Base-by-base conservation (phyloP, 2,113 vertebrate species). In the Gambusia affinis region DNA sequence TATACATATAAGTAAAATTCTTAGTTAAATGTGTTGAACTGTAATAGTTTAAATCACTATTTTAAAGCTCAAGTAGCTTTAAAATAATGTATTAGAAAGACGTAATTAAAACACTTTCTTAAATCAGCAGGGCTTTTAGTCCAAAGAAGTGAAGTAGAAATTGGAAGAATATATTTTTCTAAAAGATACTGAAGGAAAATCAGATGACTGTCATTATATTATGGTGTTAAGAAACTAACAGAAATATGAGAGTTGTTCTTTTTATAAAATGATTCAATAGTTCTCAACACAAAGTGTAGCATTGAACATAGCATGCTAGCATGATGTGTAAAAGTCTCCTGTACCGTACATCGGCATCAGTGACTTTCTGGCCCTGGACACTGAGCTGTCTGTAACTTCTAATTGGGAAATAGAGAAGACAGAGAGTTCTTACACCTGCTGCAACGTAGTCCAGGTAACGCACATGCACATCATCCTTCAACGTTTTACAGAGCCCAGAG, bases 341-440 rank as follows among this genome's bases (percentile, higher is more conserved):
- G n/a, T 64, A 71, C 64, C 29, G 6, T 73, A 33, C 0, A 60
- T 76, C 60, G 37, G 66, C 19, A 17, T 54, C 12, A 3, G n/a
- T 60, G 77, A 82, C 54, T 77, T 67, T 82, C 62, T 82, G 77
- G 83, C 64, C 74, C 76, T 2, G 47, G 66, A 72, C 64, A 8
- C 74, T 72, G 79, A 79, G 72, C 54, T 71, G 61, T 54, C 51
- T 82, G 85, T 54, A 75, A 73, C 73, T 84, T 75, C 75, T 76
- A 72, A 80, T 63, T 29, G 80, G 88, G 85, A 91, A 92, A 81
- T 60, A 70, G 88, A 93, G 90, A 88, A 35, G 76, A 78, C 54
- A 73, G 80, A 89, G 85, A 69, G 73, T 76, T 67, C 33, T 31
- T 87, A 83, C 89, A 93, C 92, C 88, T 91, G 89, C 88, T 90